Percentiles rank a stretch among this genome's conserved stretches.
These are phyloP conservation scores for Coleophora flavipennella DNA, from an alignment of 2,888 invertebrate species.

Conservation along the genomic window DNA sequence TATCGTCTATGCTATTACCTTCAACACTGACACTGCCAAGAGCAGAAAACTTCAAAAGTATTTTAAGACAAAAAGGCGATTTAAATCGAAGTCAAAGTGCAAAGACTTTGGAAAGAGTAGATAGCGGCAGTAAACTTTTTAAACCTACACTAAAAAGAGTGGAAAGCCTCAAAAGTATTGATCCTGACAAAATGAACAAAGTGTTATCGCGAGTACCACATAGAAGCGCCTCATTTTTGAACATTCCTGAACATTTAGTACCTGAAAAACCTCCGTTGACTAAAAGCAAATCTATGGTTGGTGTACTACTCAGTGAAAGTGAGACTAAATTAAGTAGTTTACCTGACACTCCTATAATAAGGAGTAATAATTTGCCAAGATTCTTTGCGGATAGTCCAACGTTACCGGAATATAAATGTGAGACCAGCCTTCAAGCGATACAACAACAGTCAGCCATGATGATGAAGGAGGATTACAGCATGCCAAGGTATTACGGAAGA, in stretches of 20 bases:
- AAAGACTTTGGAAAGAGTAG: conserved; percentile 46
- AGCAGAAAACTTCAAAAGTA: conserved; percentile 59
- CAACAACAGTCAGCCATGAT: conserved; percentile 67
- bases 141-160: conserved; percentile 48
- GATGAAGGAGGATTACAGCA: conserved; percentile 72
- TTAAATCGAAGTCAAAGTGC: conserved; percentile 52
- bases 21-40: conserved; percentile 48
- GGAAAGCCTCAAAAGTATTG: conserved; percentile 58
- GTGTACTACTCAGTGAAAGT: conserved; percentile 38
- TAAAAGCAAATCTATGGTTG: conserved; percentile 60
- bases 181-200: conserved; percentile 54
- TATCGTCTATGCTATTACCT: conserved; percentile 43
- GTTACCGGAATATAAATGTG: conserved; percentile 50
- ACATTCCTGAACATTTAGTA: conserved; percentile 53
- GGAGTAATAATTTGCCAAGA: conserved; percentile 56
- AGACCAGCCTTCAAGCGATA: conserved; percentile 58
- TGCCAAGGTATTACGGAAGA: conserved; percentile 75
- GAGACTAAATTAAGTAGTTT: conserved; percentile 50
- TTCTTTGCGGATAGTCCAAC: conserved; percentile 60
- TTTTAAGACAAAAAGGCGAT: conserved; percentile 38
- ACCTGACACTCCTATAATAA: conserved; percentile 65
- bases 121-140: conserved; percentile 36
- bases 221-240: conserved; percentile 63
- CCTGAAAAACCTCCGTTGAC: conserved; percentile 54
- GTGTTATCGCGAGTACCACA: conserved; percentile 57